Conservation (phyloP, 2,888 invertebrate species). For the Lasioglossum lativentre region DNA sequence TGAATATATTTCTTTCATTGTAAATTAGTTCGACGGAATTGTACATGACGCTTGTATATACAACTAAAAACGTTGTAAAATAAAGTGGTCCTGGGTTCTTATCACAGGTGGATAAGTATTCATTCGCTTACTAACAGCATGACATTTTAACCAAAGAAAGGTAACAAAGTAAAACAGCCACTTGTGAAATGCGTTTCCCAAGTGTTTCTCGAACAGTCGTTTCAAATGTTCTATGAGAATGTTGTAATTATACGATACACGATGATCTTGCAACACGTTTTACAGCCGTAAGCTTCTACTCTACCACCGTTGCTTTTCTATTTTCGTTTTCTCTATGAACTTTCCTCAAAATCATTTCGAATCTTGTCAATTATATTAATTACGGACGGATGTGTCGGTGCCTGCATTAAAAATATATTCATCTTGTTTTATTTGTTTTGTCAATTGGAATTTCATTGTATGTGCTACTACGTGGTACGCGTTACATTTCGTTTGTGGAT, state of each 20-base stretch:
- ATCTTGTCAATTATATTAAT: slow-evolving; percentile 61
- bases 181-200: slow-evolving; percentile 20
- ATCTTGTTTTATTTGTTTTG: background rate
- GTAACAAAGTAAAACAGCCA: slow-evolving; percentile 11
- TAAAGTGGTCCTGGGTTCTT: slow-evolving; percentile 65
- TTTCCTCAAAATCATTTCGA: slow-evolving; percentile 22
- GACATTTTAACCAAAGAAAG: slow-evolving; percentile 74
- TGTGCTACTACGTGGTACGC: background rate
- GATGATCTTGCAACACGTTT: slow-evolving; percentile 6
- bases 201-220: background rate
- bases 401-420: slow-evolving; percentile 77
- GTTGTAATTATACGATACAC: slow-evolving; percentile 15
- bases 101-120: slow-evolving; percentile 57
- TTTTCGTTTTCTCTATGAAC: slow-evolving; percentile 24
- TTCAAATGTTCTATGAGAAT: background rate
- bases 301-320: slow-evolving; percentile 36
- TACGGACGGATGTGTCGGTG: slow-evolving; percentile 79
- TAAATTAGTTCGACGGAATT: slow-evolving; percentile 71
- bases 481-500: background rate
- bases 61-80: slow-evolving; percentile 63
- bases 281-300: slow-evolving; percentile 38
- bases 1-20: slow-evolving; percentile 59
- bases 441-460: slow-evolving; percentile 15
- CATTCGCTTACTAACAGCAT: slow-evolving; percentile 82
- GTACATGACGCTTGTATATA: slow-evolving; percentile 79